Evolutionary conservation across 1,140 invertebrate genomes (phyloP), one percentile per base, ranked within the genome.

Genomic region (Latrodectus geometricus): DNA sequence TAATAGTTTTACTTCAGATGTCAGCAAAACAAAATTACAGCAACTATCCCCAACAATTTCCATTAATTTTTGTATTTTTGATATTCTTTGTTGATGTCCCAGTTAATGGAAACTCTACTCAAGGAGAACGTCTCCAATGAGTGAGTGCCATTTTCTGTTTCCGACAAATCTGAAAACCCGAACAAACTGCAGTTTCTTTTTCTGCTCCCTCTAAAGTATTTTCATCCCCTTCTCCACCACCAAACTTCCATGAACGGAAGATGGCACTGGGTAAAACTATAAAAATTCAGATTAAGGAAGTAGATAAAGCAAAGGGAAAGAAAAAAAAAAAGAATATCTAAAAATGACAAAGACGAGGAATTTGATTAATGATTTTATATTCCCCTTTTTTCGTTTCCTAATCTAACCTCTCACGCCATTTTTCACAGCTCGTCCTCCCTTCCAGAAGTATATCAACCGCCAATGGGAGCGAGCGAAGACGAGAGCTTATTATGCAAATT

Each of bases 331-430:
- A 70, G 20, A 68, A 79, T 20, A 66, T 20, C n/a, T 50, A 20
- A 66, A 75, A 61, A 52, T 76, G 72, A 75, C 61, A 68, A 76
- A 76, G 81, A 76, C 75, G 83, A 86, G 49, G 83, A 86, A 86
- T 86, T 86, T 86, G 83, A 86, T 86, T 86, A 86, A 86, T 86
- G 83, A 86, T 86, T 86, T 86, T 86, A 86, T 86, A 86, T 78
- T 86, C 83, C 83, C 83, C 83, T 78, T 78, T 83, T 83, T 83
- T 83, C 81, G 70, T 83, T 83, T 72, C 83, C 83, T 86, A 86
- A 86, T 86, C 83, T 86, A 86, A 86, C 83, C 74, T 86, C 83
- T 86, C 83, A 86, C 83, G 83, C 83, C 68, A 86, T 86, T 86
- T 86, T 86, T 86, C 83, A 86, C 83, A 86, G 83, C 83, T 86